Conservation (phyloP, 2,888 invertebrate species). For the Itoplectis maculator region DNA sequence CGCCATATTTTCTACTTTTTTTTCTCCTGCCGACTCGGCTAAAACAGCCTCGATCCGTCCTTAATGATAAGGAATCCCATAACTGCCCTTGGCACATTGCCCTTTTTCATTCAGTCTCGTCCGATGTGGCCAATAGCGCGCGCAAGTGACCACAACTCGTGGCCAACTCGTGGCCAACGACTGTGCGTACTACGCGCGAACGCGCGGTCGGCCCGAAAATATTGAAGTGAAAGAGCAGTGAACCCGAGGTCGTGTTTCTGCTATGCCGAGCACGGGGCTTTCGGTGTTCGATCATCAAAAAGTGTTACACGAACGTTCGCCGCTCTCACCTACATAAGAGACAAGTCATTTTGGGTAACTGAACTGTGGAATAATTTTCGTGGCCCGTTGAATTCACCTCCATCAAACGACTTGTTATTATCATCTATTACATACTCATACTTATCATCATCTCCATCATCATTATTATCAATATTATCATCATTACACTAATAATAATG, state of each 20-base stretch:
- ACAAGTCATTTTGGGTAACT: constrained; percentile 15
- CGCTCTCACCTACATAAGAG: constrained; percentile 35
- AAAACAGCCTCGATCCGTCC: no score
- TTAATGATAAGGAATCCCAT: no score
- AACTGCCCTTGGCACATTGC: no score
- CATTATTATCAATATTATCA: constrained; percentile 2
- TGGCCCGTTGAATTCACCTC: neutral
- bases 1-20: neutral
- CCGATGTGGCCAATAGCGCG: neutral
- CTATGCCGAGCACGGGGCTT: constrained; percentile 24
- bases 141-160: no score
- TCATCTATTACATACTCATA: no score
- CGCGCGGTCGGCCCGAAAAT: neutral
- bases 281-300: constrained; percentile 48
- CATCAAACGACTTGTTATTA: neutral
- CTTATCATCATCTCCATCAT: neutral
- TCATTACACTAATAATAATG: neutral
- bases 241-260: neutral
- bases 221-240: constrained; percentile 8
- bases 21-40: no score
- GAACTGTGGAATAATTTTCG: neutral
- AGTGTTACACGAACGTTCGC: constrained; percentile 51
- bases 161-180: constrained; percentile 25
- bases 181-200: constrained; percentile 12
- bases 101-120: constrained; percentile 30